A percentile compares a stretch with the other conserved stretches of the same genome.
These are phyloP conservation scores for Alca torda DNA, from an alignment of 2,797 vertebrate species.

Conservation along the genomic window DNA sequence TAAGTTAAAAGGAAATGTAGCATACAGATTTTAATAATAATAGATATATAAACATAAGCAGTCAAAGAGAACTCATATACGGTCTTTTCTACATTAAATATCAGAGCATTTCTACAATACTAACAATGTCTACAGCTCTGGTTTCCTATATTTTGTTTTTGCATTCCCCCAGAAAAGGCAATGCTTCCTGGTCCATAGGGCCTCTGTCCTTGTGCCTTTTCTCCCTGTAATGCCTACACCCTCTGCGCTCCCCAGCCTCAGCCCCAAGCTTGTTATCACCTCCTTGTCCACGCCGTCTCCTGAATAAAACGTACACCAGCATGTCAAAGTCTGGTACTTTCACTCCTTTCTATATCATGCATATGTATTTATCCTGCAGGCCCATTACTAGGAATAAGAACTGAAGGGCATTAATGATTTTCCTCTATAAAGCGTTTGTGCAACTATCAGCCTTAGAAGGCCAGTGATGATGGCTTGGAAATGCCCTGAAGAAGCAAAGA, in stretches of 20 bases:
- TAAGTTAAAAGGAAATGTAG: conserved; percentile 19
- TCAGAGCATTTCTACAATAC: not conserved
- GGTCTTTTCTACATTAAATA: not conserved
- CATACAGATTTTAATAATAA: conserved; percentile 24
- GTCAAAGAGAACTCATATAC: not conserved
- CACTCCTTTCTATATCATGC: not conserved
- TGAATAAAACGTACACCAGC: not conserved
- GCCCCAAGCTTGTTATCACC: not conserved
- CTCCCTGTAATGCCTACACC: not conserved
- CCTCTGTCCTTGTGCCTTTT: not conserved
- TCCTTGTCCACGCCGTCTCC: not conserved
- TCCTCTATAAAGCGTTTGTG: not conserved
- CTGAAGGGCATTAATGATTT: not conserved
- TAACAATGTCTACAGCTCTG: not conserved
- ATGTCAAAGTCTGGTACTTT: not conserved
- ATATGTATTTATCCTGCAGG: not conserved
- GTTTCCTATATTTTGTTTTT: not conserved
- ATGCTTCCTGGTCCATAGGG: not conserved
- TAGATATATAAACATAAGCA: conserved; percentile 13
- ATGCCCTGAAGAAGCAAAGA: not conserved
- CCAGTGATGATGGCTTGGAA: not conserved
- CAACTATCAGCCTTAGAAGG: not conserved
- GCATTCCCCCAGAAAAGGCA: not conserved
- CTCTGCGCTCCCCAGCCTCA: not conserved
- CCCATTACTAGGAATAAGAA: not conserved